Evolutionary conservation across 2,797 vertebrate genomes (phyloP).

Genomic region (Lagodon rhomboides): DNA sequence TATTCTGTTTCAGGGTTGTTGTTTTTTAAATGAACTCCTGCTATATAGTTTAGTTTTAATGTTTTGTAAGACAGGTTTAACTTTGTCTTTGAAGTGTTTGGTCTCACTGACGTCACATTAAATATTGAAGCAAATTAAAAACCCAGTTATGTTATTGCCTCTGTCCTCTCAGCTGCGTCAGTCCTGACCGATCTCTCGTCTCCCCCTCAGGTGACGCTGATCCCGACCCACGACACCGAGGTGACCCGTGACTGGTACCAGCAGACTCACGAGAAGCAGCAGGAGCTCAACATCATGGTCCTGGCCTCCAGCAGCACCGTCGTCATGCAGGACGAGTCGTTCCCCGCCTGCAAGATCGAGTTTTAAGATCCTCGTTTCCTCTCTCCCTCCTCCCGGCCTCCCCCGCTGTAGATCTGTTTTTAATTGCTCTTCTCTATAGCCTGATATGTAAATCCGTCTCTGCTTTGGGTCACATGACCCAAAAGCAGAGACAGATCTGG

Average conservation of each 20-base stretch:
- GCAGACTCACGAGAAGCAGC: conserved; percentile 98
- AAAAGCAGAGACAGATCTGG: conserved; percentile 50
- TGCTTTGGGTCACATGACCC: conserved; percentile 24
- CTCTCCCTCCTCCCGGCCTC: conserved; percentile 22
- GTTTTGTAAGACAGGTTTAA: too few species aligned
- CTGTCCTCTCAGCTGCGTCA: too few species aligned
- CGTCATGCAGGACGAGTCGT: conserved; percentile 99
- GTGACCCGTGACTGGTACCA: conserved; percentile 99
- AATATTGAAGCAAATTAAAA: too few species aligned
- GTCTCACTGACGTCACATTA: too few species aligned
- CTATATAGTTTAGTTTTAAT: background rate
- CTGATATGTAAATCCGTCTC: conserved; percentile 55
- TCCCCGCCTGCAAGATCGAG: conserved; percentile 99
- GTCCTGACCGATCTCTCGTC: background rate
- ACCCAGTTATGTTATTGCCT: background rate
- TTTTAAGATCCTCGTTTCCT: conserved; percentile 85
- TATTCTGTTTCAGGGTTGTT: too few species aligned
- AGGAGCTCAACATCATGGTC: conserved; percentile 98
- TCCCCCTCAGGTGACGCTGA: conserved; percentile 92
- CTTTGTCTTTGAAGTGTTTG: too few species aligned
- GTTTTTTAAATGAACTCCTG: background rate
- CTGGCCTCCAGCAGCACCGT: conserved; percentile 99
- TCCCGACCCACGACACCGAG: conserved; percentile 98
- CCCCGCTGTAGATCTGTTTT: conserved; percentile 60
- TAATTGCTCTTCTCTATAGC: conserved; percentile 54